Evolutionary conservation across 1,140 invertebrate genomes (phyloP).

Genomic region (Helicoverpa armigera): DNA sequence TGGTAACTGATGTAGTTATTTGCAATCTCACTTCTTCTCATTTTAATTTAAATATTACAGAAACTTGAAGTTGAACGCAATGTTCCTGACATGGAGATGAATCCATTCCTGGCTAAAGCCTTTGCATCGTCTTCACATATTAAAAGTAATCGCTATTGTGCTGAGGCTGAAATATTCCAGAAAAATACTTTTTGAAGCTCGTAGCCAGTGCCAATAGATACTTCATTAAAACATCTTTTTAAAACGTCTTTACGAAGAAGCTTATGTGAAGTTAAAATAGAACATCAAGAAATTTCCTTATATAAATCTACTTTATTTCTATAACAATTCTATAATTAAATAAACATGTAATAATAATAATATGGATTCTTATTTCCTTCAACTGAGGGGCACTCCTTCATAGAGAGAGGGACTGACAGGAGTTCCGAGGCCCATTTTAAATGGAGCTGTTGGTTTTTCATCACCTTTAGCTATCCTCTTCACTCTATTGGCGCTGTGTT

Average conservation of each 20-base stretch:
- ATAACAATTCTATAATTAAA: slow-evolving; percentile 38
- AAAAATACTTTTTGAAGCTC: not conserved
- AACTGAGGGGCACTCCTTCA: slow-evolving; percentile 78
- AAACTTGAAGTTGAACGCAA: slow-evolving; percentile 73
- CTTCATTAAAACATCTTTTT: too few relatives aligned
- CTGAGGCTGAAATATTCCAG: not conserved
- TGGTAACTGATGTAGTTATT: too few relatives aligned
- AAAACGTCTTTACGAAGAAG: too few relatives aligned
- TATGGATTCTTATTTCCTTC: slow-evolving; percentile 49
- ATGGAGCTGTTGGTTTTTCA: slow-evolving; percentile 87
- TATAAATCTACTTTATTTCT: slow-evolving; percentile 37
- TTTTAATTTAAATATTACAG: slow-evolving; percentile 58
- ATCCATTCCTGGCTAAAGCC: slow-evolving; percentile 75
- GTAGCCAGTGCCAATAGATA: too few relatives aligned
- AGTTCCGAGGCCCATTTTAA: slow-evolving; percentile 86
- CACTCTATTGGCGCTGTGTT: slow-evolving; percentile 79
- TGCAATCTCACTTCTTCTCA: not conserved
- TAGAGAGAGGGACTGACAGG: slow-evolving; percentile 87
- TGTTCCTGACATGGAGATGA: slow-evolving; percentile 71
- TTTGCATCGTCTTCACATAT: slow-evolving; percentile 68
- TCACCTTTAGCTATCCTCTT: slow-evolving; percentile 87
- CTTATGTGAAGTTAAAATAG: not conserved
- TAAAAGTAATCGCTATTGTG: slow-evolving; percentile 30
- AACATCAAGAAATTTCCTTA: not conserved
- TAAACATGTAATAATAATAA: slow-evolving; percentile 32